These are phyloP conservation scores for Hetaerina americana DNA, from an alignment of 1,140 invertebrate genomes.

Conservation along the genomic window DNA sequence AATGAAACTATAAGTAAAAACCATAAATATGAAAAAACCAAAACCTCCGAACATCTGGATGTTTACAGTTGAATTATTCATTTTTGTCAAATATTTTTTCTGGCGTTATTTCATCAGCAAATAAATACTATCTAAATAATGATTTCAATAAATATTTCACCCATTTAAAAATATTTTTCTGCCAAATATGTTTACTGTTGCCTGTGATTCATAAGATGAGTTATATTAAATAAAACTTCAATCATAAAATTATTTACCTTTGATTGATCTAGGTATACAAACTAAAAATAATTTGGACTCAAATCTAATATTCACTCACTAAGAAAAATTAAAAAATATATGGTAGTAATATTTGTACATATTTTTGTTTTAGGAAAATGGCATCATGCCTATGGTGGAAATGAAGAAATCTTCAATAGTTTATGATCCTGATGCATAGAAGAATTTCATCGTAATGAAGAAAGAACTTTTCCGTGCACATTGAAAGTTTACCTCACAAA, in stretches of 20 bases:
- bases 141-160: no score
- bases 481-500: neutral
- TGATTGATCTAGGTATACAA: neutral
- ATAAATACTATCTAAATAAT: no score
- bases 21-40: no score
- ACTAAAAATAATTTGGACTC: neutral
- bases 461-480: neutral
- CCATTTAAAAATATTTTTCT: neutral
- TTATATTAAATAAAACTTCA: neutral
- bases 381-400: constrained; percentile 43
- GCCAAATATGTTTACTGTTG: constrained; percentile 2
- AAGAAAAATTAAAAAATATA: constrained; percentile 1
- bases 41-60: no score
- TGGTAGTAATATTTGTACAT: constrained; percentile 3
- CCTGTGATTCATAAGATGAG: neutral
- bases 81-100: no score
- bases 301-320: constrained; percentile 3
- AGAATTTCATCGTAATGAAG: neutral
- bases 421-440: constrained; percentile 39
- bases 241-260: neutral
- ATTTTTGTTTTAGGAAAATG: constrained; percentile 32
- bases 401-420: constrained; percentile 43
- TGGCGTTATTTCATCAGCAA: no score
- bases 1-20: no score
- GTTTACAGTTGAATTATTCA: no score